phyloP scores from a whole-genome alignment of 1,140 invertebrate genomes.

The Rhizoglyphus robini region DNA sequence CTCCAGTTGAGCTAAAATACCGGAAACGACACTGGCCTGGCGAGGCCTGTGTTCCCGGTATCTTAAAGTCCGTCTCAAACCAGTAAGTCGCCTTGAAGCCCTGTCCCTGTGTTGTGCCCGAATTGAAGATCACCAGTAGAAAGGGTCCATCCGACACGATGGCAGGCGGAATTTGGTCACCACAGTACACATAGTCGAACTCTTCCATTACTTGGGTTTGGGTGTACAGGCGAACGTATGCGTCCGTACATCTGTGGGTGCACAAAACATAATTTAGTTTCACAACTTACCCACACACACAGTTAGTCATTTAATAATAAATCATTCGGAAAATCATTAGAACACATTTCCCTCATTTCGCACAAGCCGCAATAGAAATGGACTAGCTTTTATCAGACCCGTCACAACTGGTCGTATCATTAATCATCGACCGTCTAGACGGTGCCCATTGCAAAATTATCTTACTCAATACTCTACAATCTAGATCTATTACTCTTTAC shows the following conservation, averaged over 20 bases:
- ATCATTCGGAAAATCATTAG: no score
- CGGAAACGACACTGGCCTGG: constrained; percentile 76
- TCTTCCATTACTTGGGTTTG: constrained; percentile 81
- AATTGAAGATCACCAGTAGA: constrained; percentile 80
- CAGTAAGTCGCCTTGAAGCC: constrained; percentile 81
- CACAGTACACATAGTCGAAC: constrained; percentile 81
- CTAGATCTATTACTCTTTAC: no score
- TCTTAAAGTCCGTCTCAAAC: constrained; percentile 63
- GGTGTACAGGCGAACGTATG: constrained; percentile 76
- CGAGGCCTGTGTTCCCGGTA: constrained; percentile 82
- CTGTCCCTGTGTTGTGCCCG: constrained; percentile 66
- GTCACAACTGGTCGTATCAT: no score
- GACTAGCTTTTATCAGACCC: no score
- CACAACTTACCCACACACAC: neutral
- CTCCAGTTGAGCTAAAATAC: constrained; percentile 62
- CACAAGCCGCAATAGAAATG: no score
- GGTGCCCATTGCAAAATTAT: no score
- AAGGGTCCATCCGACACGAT: constrained; percentile 77
- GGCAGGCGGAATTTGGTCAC: constrained; percentile 49
- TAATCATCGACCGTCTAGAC: no score
- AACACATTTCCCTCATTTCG: no score
- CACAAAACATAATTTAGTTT: neutral
- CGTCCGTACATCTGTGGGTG: constrained; percentile 56
- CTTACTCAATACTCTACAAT: no score
- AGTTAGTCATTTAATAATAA: neutral